Conservation (phyloP, 2,888 invertebrate genomes). For the Ochropleura leucogaster region DNA sequence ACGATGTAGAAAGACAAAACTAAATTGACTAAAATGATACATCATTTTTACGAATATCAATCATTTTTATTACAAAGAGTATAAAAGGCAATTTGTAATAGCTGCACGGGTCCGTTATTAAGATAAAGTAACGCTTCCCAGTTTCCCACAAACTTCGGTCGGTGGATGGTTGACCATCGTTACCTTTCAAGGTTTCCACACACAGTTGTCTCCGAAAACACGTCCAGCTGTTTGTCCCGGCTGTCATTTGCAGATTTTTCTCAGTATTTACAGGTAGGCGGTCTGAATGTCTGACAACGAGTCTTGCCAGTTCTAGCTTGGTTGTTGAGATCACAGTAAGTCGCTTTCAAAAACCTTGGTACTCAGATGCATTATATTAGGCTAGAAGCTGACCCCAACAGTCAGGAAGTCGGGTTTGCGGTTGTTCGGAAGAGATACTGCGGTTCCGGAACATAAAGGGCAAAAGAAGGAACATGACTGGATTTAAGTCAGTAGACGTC, state of each 20-base stretch:
- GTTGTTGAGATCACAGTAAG: neutral
- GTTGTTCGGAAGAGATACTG: no score
- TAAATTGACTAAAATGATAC: neutral
- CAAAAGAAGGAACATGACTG: neutral
- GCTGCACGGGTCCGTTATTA: neutral
- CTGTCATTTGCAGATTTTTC: neutral
- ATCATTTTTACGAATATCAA: constrained; percentile 3
- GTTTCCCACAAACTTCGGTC: neutral
- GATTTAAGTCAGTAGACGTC: no score
- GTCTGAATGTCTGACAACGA: neutral
- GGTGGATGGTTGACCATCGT: neutral
- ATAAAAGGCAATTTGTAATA: neutral
- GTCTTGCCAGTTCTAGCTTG: neutral
- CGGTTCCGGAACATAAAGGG: neutral
- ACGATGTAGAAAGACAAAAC: no score
- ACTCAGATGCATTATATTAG: neutral
- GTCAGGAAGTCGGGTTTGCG: neutral
- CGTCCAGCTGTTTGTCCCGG: neutral
- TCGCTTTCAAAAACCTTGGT: neutral
- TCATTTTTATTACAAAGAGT: neutral
- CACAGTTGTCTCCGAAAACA: neutral
- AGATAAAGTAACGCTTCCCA: neutral
- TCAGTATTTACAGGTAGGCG: neutral
- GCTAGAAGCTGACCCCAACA: neutral
- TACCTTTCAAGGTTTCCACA: neutral